These are phyloP conservation scores for Lasioglossum marginatum DNA, from an alignment of 2,888 invertebrate genomes.

Conservation along the genomic window DNA sequence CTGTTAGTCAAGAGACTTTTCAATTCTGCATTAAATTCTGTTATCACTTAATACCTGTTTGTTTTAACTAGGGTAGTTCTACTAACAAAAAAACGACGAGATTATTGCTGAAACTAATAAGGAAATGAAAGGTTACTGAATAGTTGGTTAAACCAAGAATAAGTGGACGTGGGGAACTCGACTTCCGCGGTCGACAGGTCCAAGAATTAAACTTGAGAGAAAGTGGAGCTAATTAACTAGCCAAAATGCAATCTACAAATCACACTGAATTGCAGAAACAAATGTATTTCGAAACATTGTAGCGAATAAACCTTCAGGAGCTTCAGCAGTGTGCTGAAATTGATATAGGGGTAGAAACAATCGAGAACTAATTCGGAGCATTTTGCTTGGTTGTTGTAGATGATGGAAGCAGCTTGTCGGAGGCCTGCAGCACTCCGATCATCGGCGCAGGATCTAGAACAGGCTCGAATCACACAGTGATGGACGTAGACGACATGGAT, in stretches of 20 bases:
- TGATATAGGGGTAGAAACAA: background rate
- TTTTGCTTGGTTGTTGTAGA: slow-evolving; percentile 72
- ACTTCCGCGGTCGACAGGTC: background rate
- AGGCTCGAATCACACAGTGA: slow-evolving; percentile 77
- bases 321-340: background rate
- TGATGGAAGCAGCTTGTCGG: slow-evolving; percentile 83
- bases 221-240: background rate
- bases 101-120: background rate
- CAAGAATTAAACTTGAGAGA: background rate
- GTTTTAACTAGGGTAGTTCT: background rate
- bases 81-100: background rate
- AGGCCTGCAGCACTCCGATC: slow-evolving; percentile 83
- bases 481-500: slow-evolving; percentile 83
- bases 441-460: slow-evolving; percentile 81
- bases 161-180: background rate
- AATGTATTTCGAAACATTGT: background rate
- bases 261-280: background rate
- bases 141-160: background rate
- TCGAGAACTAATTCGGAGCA: background rate
- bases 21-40: background rate
- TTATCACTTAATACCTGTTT: background rate
- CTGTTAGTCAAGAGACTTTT: background rate
- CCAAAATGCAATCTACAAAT: background rate
- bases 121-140: background rate
- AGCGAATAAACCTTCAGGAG: background rate